Base-by-base conservation (phyloP, 2,113 vertebrate species). In the Pluvialis apricaria region DNA sequence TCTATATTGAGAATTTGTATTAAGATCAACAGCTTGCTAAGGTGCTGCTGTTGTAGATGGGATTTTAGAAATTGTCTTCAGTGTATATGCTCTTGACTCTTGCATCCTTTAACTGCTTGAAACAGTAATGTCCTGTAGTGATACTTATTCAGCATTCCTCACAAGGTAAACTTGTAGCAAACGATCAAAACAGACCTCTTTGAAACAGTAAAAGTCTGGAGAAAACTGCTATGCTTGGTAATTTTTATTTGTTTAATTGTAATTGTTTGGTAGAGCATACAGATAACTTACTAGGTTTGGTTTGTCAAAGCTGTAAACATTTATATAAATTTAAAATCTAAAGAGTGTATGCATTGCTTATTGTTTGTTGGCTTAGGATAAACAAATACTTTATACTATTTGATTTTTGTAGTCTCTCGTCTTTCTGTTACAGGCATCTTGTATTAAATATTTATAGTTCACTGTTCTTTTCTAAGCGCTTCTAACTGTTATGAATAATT, bases 381-480 rank as follows among this genome's bases (percentile, higher is more conserved):
- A 95, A 78, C 72, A 92, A 82, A 82, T 80, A 18, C 19, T 42
- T 58, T 57, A 47, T 28, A 42, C 25, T 57, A 16, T 76, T 88
- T 88, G 66, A 57, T 78, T 92, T 88, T 90, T 83, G 82, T 79
- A 44, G 47, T 52, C 19, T 77, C 26, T 96, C 55, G 68, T 89
- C 45, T 69, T 70, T 95, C 65, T 96, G 11, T 92, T 91, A 70
- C n/a, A 92, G 28, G 61, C 87, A 70, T 85, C 73, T 77, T 61
- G 10, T 92, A 91, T 96, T 91, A 96, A 95, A 96, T 92, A 96
- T 97, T 97, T 89, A 96, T 91, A 78, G 34, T 42, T 96, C 93
- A 29, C 86, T 94, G 71, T 95, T 96, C 61, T 82, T 95, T 94
- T 94, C 90, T 92, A 96, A 97, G 94, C 96, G 94, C 91, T 82